Conservation (phyloP, 1,140 invertebrate genomes). For the Brachionus plicatilis region DNA sequence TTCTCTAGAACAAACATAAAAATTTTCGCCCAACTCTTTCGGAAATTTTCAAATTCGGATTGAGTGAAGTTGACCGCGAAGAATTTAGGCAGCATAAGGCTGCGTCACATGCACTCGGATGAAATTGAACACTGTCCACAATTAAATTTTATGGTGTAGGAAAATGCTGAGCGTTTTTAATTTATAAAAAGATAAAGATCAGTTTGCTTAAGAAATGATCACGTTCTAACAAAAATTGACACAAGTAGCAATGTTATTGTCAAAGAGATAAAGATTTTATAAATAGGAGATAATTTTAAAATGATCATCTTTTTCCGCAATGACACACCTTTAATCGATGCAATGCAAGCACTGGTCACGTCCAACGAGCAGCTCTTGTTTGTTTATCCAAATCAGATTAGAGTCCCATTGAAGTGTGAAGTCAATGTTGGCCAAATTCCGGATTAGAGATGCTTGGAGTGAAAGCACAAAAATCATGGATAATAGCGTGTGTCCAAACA, state of each 20-base stretch:
- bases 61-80: no score
- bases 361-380: not conserved
- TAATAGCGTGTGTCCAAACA: not conserved
- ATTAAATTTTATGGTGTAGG: not conserved
- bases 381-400: not conserved
- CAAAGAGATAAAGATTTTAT: not conserved
- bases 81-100: not conserved
- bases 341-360: not conserved
- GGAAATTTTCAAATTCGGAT: no score
- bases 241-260: not conserved
- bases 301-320: not conserved
- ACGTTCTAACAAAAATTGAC: conserved; percentile 14
- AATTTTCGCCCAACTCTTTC: no score
- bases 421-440: not conserved
- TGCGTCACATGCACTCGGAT: not conserved
- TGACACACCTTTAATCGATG: conserved; percentile 13
- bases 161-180: not conserved
- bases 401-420: not conserved
- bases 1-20: no score
- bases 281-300: not conserved
- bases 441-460: not conserved
- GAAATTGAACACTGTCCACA: not conserved
- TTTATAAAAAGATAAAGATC: not conserved
- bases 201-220: not conserved
- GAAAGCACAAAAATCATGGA: not conserved